These are phyloP conservation scores for Epizoanthus fatuus DNA, from an alignment of 92 coral and sea anemone genomes.

Conservation along the genomic window DNA sequence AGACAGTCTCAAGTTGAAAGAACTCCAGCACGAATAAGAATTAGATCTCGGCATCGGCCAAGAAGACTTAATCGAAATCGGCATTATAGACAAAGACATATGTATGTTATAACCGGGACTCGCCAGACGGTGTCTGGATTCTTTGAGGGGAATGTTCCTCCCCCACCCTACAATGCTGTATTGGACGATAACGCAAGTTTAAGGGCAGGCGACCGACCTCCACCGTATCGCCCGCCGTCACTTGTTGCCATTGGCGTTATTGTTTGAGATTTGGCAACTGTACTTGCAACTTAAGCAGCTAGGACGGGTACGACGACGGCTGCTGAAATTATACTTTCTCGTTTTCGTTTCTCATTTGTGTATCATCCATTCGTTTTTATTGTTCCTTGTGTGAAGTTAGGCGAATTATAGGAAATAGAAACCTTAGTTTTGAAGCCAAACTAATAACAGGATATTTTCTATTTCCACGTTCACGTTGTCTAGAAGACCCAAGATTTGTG, in stretches of 20 bases:
- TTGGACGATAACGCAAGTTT: slow-evolving; percentile 89
- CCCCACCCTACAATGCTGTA: slow-evolving; percentile 90
- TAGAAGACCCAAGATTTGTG: too few species aligned
- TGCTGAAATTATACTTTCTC: too few species aligned
- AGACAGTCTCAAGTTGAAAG: slow-evolving; percentile 78
- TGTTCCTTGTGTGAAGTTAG: too few species aligned
- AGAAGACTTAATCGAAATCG: slow-evolving; percentile 68
- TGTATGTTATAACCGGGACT: slow-evolving; percentile 74
- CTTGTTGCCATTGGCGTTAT: slow-evolving; percentile 83
- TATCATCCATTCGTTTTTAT: too few species aligned
- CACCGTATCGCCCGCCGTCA: slow-evolving; percentile 79
- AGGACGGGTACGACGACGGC: too few species aligned
- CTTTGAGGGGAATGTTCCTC: slow-evolving; percentile 95
- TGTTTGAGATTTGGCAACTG: slow-evolving; percentile 42
- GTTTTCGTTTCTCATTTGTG: too few species aligned
- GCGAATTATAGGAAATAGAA: too few species aligned
- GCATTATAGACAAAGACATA: slow-evolving; percentile 57
- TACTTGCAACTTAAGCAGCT: too few species aligned
- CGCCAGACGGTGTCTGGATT: slow-evolving; percentile 91
- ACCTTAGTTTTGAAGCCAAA: too few species aligned
- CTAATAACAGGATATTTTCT: too few species aligned
- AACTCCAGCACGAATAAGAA: slow-evolving; percentile 74
- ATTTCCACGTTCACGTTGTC: too few species aligned
- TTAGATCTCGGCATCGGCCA: slow-evolving; percentile 63
- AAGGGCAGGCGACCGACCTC: slow-evolving; percentile 90